Conservation (phyloP, 2,797 vertebrate genomes). For the Buceros bicornis region DNA sequence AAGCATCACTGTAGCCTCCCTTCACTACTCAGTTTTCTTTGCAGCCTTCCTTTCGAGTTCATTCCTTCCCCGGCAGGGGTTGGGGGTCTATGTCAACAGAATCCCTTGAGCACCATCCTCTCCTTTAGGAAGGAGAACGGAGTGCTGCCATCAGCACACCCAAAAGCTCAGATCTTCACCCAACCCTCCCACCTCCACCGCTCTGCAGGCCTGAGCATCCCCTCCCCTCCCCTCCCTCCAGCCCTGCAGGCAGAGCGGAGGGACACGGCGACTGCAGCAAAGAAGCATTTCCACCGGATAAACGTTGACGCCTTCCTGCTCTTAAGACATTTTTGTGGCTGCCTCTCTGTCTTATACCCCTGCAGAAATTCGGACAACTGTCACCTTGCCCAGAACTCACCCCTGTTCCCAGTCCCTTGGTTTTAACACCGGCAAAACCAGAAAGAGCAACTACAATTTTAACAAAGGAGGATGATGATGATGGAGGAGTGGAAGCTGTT, state of each 20-base stretch:
- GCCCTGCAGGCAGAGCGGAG: neutral
- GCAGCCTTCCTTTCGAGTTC: neutral
- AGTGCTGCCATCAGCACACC: neutral
- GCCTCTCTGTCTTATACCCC: fast-evolving
- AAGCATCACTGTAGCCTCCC: neutral
- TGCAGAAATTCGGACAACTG: neutral
- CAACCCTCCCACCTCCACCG: neutral
- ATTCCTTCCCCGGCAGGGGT: neutral
- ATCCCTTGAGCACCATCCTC: neutral
- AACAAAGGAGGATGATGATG: neutral
- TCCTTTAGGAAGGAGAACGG: neutral
- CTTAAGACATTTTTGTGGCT: neutral
- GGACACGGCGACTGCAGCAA: neutral
- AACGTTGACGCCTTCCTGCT: neutral
- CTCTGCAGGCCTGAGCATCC: neutral
- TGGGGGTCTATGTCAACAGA: neutral
- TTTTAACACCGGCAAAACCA: neutral
- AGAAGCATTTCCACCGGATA: neutral
- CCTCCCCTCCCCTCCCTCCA: neutral
- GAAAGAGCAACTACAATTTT: fast-evolving
- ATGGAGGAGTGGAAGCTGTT: neutral
- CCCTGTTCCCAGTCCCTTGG: neutral
- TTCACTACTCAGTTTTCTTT: neutral
- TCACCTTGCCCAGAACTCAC: neutral
- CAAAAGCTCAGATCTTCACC: neutral